Evolutionary conservation across 2,888 invertebrate genomes (phyloP).

Genomic region (Fissipunctia ypsillon): DNA sequence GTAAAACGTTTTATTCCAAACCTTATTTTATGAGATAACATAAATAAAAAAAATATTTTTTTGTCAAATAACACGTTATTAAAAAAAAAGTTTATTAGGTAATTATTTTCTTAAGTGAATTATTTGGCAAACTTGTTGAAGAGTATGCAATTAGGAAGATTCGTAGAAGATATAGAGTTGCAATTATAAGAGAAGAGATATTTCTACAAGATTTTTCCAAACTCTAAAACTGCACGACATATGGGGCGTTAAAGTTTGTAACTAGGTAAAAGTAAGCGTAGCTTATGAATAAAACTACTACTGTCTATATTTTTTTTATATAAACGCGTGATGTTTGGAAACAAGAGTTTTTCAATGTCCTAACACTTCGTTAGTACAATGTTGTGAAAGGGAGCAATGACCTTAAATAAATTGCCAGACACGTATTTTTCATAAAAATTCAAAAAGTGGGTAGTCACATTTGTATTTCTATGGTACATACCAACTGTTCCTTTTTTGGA

Average conservation of each 20-base stretch:
- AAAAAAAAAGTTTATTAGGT: too few relatives aligned
- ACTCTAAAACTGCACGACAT: not conserved
- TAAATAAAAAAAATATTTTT: too few relatives aligned
- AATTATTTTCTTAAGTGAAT: too few relatives aligned
- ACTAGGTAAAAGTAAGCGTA: not conserved
- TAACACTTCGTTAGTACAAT: slow-evolving; percentile 5
- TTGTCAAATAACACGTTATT: too few relatives aligned
- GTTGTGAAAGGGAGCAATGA: slow-evolving; percentile 36
- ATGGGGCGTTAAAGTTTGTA: not conserved
- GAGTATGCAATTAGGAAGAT: not conserved
- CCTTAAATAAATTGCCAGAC: slow-evolving; percentile 12
- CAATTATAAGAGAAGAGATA: not conserved
- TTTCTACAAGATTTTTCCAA: not conserved
- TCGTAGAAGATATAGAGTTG: not conserved
- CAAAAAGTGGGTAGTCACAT: not conserved
- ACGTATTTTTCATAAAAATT: slow-evolving; percentile 6
- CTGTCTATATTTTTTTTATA: not conserved
- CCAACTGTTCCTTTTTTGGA: not conserved
- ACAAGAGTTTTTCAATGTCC: slow-evolving; percentile 4
- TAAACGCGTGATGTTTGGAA: slow-evolving; percentile 18
- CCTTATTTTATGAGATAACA: too few relatives aligned
- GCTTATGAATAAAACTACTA: not conserved
- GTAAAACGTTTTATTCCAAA: too few relatives aligned
- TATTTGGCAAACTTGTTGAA: too few relatives aligned
- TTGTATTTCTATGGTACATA: too few relatives aligned